phyloP scores from a whole-genome alignment of 2,888 invertebrate genomes.

The Piscicola geometra region DNA sequence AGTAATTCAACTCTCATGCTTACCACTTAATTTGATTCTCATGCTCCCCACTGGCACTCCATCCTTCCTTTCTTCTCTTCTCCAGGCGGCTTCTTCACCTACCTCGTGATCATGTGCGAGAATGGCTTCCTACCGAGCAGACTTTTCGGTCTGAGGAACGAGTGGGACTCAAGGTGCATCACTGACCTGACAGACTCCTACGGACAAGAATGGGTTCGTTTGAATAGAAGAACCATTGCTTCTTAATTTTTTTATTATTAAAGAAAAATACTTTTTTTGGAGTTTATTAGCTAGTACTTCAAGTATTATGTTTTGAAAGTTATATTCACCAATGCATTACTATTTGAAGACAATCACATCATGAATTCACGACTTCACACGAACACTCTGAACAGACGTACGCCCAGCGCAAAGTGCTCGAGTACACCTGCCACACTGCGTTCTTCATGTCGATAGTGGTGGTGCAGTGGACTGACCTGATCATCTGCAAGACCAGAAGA shows the following conservation, averaged over 20 bases:
- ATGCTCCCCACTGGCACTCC: too few species aligned
- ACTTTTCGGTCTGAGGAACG: constrained; percentile 88
- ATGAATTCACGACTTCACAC: too few species aligned
- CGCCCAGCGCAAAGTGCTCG: constrained; percentile 46
- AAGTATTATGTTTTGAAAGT: too few species aligned
- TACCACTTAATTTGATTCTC: too few species aligned
- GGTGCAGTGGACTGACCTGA: constrained; percentile 46
- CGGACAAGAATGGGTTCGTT: constrained; percentile 45
- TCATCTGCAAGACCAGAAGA: constrained; percentile 45
- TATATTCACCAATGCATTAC: too few species aligned
- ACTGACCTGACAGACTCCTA: constrained; percentile 90
- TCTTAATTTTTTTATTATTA: too few species aligned
- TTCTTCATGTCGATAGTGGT: constrained; percentile 47
- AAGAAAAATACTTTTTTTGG: too few species aligned
- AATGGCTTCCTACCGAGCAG: constrained; percentile 89
- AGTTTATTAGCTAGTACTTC: too few species aligned
- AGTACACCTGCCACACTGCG: constrained; percentile 47
- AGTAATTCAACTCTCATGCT: too few species aligned
- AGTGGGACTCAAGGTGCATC: constrained; percentile 97
- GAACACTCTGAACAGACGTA: constrained; percentile 59
- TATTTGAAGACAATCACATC: too few species aligned
- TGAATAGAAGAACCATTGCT: too few species aligned
- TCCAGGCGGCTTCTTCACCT: constrained; percentile 97
- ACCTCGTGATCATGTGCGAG: constrained; percentile 99
- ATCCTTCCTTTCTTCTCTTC: too few species aligned